A percentile compares a stretch with the other conserved stretches of the same genome.
phyloP scores from a whole-genome alignment of 1,140 invertebrate species.

The Potamilus streckersoni region DNA sequence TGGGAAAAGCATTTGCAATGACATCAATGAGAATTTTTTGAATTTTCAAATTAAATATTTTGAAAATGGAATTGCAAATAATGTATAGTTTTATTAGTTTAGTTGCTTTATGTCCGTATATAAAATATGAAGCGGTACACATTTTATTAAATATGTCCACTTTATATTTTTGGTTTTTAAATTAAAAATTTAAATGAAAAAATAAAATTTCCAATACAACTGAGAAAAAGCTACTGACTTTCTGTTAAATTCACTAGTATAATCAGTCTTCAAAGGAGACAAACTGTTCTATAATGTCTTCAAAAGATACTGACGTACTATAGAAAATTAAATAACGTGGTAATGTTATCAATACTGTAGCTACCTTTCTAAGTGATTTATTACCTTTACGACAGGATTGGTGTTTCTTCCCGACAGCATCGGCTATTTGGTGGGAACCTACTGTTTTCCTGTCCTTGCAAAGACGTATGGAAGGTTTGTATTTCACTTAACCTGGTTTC shows the following conservation, averaged over 20 bases:
- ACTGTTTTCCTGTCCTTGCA: constrained; percentile 94
- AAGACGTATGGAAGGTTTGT: constrained; percentile 88
- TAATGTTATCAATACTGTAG: not conserved
- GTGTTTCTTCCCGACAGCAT: constrained; percentile 96
- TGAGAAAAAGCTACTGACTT: no score
- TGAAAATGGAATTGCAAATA: no score
- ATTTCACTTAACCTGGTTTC: not conserved
- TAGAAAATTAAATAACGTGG: not conserved
- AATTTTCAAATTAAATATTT: no score
- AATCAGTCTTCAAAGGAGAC: not conserved
- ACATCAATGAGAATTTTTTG: not conserved
- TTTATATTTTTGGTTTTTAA: no score
- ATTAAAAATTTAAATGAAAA: no score
- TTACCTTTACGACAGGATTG: constrained; percentile 70
- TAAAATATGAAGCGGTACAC: no score
- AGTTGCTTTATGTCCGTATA: no score
- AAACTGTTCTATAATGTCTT: not conserved
- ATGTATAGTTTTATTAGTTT: no score
- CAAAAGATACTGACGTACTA: not conserved
- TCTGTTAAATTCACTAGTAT: no score
- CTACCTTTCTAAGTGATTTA: not conserved
- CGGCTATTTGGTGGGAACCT: constrained; percentile 96
- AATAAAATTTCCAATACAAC: no score
- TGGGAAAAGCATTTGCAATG: not conserved
- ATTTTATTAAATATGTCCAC: no score